Conservation (phyloP, 2,797 vertebrate genomes). For the Menidia menidia region DNA sequence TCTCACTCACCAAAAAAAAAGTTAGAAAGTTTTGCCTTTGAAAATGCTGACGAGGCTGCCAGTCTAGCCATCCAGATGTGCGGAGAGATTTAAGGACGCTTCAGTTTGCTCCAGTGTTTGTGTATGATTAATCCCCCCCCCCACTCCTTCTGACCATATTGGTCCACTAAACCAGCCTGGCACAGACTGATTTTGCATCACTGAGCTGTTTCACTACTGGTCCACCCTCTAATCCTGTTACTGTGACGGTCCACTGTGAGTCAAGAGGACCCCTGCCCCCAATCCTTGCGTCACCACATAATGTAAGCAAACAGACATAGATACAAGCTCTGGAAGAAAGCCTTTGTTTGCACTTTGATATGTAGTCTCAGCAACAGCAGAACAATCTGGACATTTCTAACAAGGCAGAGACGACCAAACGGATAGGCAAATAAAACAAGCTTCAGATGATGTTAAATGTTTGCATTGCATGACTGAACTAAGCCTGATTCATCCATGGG, state of each 20-base stretch:
- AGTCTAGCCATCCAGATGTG: conserved; percentile 69
- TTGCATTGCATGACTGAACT: not conserved
- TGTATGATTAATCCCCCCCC: conserved; percentile 61
- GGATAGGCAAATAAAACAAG: conserved; percentile 18
- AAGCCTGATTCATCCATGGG: conserved; percentile 2
- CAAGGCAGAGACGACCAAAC: conserved; percentile 6
- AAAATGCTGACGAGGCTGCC: conserved; percentile 43
- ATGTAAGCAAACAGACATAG: conserved; percentile 29
- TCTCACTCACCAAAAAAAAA: conserved; percentile 3
- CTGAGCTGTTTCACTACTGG: conserved; percentile 61
- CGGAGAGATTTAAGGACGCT: conserved; percentile 57
- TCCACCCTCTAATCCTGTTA: conserved; percentile 81
- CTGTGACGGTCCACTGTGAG: conserved; percentile 53
- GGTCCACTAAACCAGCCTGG: conserved; percentile 58
- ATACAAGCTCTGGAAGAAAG: conserved; percentile 40
- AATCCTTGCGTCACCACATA: conserved; percentile 33
- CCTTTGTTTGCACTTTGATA: conserved; percentile 44
- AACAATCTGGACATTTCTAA: not conserved
- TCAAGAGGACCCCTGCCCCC: conserved; percentile 48
- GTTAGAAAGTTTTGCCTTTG: conserved; percentile 4
- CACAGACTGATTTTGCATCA: conserved; percentile 62
- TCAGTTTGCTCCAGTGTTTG: conserved; percentile 55
- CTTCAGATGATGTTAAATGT: not conserved
- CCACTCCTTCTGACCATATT: conserved; percentile 47
- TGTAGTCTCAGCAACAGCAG: conserved; percentile 29